Evolutionary conservation across 2,797 vertebrate species (phyloP).

Genomic region (Brachyrhaphis roseni): DNA sequence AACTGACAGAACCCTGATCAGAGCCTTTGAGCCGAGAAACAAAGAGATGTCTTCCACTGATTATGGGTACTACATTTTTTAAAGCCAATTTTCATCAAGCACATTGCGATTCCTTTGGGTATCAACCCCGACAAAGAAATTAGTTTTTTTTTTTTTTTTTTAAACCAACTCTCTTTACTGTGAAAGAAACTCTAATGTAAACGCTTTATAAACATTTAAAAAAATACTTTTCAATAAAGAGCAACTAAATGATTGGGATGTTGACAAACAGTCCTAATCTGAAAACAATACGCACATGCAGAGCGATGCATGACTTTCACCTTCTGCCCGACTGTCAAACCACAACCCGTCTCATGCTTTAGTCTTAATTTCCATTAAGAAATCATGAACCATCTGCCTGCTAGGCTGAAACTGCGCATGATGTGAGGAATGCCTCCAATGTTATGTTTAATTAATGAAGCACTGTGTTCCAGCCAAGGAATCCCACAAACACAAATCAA

Average conservation of each 20-base stretch:
- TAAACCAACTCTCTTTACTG: conserved; percentile 30
- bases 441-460: conserved; percentile 69
- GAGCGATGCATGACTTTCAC: conserved; percentile 38
- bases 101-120: conserved; percentile 35
- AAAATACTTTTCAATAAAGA: conserved; percentile 5
- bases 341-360: conserved; percentile 31
- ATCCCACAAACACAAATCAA: conserved; percentile 40
- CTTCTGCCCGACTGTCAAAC: conserved; percentile 40
- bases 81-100: conserved; percentile 45
- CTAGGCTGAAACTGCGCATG: conserved; percentile 61
- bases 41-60: conserved; percentile 53
- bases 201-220: conserved; percentile 30
- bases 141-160: conserved; percentile 13
- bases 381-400: conserved; percentile 76
- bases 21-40: conserved; percentile 50
- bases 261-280: conserved; percentile 55
- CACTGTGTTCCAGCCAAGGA: conserved; percentile 51
- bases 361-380: conserved; percentile 68
- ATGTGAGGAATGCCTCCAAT: conserved; percentile 63
- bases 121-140: conserved; percentile 44
- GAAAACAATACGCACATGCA: conserved; percentile 35
- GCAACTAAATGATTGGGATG: conserved; percentile 15
- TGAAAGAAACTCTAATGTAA: conserved; percentile 36
- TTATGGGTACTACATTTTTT: conserved; percentile 38
- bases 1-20: conserved; percentile 47